These are phyloP conservation scores for Apus apus DNA, from an alignment of 2,113 vertebrate genomes.

Conservation along the genomic window DNA sequence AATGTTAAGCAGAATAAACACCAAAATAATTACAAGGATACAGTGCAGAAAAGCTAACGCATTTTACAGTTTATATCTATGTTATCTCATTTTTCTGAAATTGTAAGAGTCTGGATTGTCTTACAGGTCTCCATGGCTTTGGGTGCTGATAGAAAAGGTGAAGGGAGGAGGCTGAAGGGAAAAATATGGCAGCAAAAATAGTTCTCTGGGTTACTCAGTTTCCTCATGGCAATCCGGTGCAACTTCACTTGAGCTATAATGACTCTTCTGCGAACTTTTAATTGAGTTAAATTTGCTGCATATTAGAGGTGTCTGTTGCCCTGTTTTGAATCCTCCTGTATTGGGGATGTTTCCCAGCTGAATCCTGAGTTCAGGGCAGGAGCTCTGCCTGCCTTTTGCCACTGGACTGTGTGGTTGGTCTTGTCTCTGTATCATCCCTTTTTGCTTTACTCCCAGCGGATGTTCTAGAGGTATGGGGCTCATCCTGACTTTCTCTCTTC, in stretches of 20 bases:
- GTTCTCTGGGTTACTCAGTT: background rate
- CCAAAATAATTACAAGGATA: background rate
- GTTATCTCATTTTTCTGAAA: background rate
- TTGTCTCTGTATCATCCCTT: background rate
- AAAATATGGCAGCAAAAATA: background rate
- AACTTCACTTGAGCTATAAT: background rate
- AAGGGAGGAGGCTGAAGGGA: background rate
- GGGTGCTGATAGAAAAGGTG: background rate
- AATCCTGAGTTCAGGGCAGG: background rate
- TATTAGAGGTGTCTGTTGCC: background rate
- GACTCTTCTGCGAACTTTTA: background rate
- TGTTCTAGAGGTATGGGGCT: background rate
- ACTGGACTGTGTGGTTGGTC: rapidly evolving
- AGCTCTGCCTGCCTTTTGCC: background rate
- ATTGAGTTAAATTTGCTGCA: background rate
- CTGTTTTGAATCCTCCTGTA: background rate
- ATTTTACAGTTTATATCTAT: background rate
- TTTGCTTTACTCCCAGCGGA: background rate
- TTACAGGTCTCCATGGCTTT: background rate
- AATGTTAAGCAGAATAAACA: background rate
- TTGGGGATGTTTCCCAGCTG: background rate
- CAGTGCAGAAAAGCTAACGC: background rate
- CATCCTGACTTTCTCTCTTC: background rate
- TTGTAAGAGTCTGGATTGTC: background rate
- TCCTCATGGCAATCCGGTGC: background rate